Evolutionary conservation across 2,888 invertebrate species (phyloP).

Genomic region (Apamea sordens): DNA sequence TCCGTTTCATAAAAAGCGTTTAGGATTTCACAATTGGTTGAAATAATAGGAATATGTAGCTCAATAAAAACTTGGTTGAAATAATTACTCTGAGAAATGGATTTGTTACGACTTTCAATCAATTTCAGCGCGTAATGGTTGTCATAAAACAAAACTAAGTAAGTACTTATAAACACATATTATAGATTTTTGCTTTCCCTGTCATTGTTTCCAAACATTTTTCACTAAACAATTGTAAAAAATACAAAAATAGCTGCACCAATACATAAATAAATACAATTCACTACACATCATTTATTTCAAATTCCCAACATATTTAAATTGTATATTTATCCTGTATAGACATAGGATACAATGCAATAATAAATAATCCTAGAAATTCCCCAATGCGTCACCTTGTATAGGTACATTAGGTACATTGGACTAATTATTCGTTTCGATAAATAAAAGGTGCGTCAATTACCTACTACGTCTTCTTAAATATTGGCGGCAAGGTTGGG

Average conservation of each 20-base stretch:
- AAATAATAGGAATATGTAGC: not conserved
- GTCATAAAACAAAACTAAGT: not conserved
- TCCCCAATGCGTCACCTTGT: slow-evolving; percentile 57
- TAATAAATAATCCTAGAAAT: slow-evolving; percentile 56
- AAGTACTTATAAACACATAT: not conserved
- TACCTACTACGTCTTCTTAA: not conserved
- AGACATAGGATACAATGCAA: slow-evolving; percentile 56
- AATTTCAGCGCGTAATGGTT: not conserved
- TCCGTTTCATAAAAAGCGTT: not conserved
- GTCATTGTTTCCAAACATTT: slow-evolving; percentile 1
- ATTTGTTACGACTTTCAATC: not conserved
- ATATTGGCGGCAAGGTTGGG: not conserved
- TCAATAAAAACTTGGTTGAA: slow-evolving; percentile 2
- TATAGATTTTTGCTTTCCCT: not conserved
- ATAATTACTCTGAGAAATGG: not conserved
- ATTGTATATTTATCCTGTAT: slow-evolving; percentile 57
- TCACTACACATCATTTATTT: slow-evolving; percentile 34
- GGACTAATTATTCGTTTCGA: slow-evolving; percentile 28
- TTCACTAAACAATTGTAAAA: not conserved
- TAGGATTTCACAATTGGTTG: not conserved
- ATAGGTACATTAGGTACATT: not conserved
- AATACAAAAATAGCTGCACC: slow-evolving; percentile 11
- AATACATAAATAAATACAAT: slow-evolving; percentile 39
- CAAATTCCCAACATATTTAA: slow-evolving; percentile 17
- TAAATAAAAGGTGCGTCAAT: slow-evolving; percentile 12